A percentile compares a stretch with the other conserved stretches of the same genome.
These are phyloP conservation scores for Halcyon leucocephala DNA, from an alignment of 2,797 vertebrate genomes.

Conservation along the genomic window DNA sequence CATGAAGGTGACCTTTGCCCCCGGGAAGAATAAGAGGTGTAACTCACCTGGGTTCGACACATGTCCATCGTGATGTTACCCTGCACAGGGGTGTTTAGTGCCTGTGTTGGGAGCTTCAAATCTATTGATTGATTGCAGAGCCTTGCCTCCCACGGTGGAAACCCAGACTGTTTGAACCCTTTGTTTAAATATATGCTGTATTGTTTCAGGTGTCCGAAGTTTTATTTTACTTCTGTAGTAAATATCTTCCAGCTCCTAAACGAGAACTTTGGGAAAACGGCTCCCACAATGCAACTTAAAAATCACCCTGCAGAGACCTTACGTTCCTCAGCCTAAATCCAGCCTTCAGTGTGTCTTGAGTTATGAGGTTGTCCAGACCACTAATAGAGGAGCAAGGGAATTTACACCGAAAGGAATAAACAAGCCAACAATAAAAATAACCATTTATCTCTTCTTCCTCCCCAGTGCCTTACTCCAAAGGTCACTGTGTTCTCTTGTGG, in stretches of 20 bases:
- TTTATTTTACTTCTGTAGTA: constrained; percentile 46
- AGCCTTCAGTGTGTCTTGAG: constrained; percentile 46
- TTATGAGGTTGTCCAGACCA: constrained; percentile 66
- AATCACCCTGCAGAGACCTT: constrained; percentile 49
- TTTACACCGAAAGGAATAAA: constrained; percentile 68
- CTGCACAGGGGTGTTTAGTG: background rate
- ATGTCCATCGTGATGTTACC: accelerated
- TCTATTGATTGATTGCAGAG: background rate
- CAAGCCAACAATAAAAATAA: constrained; percentile 66
- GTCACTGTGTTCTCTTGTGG: constrained; percentile 39
- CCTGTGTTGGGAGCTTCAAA: background rate
- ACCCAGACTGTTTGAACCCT: background rate
- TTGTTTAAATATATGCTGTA: background rate
- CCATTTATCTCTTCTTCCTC: constrained; percentile 65
- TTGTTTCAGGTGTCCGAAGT: constrained; percentile 65
- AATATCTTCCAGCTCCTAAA: constrained; percentile 48
- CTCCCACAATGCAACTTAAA: constrained; percentile 46
- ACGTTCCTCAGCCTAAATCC: constrained; percentile 36
- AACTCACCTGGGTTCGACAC: background rate
- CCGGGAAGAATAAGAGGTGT: background rate
- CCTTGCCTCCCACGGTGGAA: background rate
- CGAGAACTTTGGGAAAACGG: constrained; percentile 18
- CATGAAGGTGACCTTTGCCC: background rate
- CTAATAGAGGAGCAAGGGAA: constrained; percentile 43
- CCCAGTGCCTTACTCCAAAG: constrained; percentile 24